phyloP scores from a whole-genome alignment of 2,797 vertebrate species.

The Enteromius thamalakanensis region DNA sequence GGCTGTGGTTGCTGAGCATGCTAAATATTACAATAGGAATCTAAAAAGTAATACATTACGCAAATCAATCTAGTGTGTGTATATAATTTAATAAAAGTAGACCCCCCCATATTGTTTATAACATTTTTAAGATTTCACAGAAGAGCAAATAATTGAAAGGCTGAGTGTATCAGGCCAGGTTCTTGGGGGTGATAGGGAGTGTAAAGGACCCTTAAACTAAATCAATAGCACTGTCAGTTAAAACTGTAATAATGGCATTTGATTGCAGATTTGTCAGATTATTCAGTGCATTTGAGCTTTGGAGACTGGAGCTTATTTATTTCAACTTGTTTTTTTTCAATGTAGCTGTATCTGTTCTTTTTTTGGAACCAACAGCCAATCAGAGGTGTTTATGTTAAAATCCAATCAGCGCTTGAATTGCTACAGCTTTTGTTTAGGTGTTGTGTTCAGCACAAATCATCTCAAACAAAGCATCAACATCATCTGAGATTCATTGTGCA shows the following conservation, averaged over 20 bases:
- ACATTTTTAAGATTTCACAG: not conserved
- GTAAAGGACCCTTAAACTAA: no score
- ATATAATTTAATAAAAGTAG: not conserved
- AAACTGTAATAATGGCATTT: no score
- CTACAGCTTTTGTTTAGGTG: not conserved
- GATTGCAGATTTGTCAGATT: no score
- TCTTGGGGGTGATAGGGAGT: not conserved
- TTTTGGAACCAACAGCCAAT: not conserved
- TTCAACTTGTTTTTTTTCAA: not conserved
- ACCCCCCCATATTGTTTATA: not conserved
- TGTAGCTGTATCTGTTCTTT: not conserved
- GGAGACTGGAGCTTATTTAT: no score
- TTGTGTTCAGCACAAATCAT: not conserved
- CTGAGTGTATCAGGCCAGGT: not conserved
- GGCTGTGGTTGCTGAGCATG: not conserved
- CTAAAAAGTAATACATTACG: not conserved
- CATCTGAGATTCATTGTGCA: not conserved
- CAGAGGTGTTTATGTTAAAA: not conserved
- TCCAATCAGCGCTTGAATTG: not conserved
- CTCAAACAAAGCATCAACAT: not conserved
- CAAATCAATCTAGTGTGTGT: not conserved
- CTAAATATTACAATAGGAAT: not conserved
- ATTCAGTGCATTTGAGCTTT: no score
- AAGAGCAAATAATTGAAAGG: not conserved
- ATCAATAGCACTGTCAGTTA: no score